phyloP scores from a whole-genome alignment of 2,888 invertebrate species.

The Lepidocyrtoides sp. region DNA sequence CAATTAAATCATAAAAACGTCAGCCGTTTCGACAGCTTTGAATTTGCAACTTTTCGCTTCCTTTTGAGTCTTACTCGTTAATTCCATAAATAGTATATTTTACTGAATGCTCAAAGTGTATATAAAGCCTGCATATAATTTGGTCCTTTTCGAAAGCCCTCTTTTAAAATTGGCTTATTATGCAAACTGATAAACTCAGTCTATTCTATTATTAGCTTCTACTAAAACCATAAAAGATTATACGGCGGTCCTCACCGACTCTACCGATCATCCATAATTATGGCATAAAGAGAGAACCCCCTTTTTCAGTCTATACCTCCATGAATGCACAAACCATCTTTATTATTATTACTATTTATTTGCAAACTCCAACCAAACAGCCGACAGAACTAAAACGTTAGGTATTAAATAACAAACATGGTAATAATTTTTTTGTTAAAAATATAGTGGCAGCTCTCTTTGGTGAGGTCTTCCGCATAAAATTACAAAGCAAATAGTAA shows the following conservation, averaged over 20 bases:
- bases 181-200: too few relatives aligned
- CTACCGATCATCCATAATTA: too few relatives aligned
- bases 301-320: too few relatives aligned
- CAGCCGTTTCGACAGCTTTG: neutral
- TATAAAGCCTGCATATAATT: too few relatives aligned
- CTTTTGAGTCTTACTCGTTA: neutral
- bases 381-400: neutral
- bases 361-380: neutral
- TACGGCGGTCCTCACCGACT: too few relatives aligned
- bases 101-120: too few relatives aligned
- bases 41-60: neutral
- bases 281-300: too few relatives aligned
- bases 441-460: conserved; percentile 12
- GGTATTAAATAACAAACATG: neutral
- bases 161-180: too few relatives aligned
- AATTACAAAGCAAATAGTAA: conserved; percentile 51
- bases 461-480: conserved; percentile 44
- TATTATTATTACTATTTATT: neutral
- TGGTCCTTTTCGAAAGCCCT: too few relatives aligned
- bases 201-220: too few relatives aligned
- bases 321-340: too few relatives aligned
- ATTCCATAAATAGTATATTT: conserved; percentile 20
- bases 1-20: neutral
- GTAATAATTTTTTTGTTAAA: neutral
- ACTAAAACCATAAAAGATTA: too few relatives aligned